Conservation (phyloP, 2,797 vertebrate genomes). For the Tarsius wallacei region DNA sequence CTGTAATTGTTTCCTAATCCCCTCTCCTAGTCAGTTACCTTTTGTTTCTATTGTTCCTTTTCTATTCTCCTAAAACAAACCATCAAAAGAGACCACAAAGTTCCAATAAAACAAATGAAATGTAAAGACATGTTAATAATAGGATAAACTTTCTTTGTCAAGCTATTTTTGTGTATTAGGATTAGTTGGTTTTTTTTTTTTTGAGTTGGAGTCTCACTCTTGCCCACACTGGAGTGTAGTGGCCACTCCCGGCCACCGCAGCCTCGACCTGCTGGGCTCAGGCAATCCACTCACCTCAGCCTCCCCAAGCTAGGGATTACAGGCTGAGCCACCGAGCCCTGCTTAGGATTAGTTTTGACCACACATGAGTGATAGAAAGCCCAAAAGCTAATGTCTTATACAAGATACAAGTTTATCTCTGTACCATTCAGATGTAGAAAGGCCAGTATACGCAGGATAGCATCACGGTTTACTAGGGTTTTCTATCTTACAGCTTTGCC, state of each 20-base stretch:
- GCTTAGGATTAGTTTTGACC: constrained; percentile 2
- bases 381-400: not conserved
- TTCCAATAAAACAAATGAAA: constrained; percentile 37
- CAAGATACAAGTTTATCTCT: not conserved
- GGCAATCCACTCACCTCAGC: too few species aligned
- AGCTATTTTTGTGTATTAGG: not conserved
- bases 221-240: too few species aligned
- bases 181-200: too few species aligned
- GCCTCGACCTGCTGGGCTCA: too few species aligned
- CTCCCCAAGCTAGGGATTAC: too few species aligned
- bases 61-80: constrained; percentile 44
- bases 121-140: constrained; percentile 22
- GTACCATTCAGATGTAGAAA: not conserved
- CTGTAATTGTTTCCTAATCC: not conserved
- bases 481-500: not conserved
- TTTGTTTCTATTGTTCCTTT: not conserved
- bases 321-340: too few species aligned
- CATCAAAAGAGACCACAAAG: not conserved
- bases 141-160: constrained; percentile 6
- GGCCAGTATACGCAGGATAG: not conserved
- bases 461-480: not conserved
- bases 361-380: not conserved
- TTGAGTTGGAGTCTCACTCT: too few species aligned
- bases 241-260: too few species aligned
- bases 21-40: not conserved